phyloP scores from a whole-genome alignment of 2,888 invertebrate genomes.

The Rhagium mordax region DNA sequence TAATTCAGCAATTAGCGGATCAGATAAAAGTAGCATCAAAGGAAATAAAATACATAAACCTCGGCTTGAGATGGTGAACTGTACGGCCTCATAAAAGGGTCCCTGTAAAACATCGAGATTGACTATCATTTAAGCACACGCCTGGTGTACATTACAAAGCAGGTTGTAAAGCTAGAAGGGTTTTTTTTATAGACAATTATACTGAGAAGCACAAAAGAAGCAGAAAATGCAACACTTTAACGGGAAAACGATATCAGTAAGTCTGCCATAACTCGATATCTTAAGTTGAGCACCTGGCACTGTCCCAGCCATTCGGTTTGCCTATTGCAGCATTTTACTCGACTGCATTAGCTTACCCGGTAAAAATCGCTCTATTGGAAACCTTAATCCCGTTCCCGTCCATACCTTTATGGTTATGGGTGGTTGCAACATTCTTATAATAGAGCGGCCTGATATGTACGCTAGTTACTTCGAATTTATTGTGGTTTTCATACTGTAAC shows the following conservation, averaged over 20 bases:
- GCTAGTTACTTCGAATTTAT: background rate
- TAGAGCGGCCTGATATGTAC: background rate
- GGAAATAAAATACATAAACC: background rate
- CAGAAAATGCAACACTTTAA: slow-evolving; percentile 22
- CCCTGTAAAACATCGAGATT: background rate
- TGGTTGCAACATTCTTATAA: background rate
- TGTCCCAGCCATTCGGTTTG: slow-evolving; percentile 26
- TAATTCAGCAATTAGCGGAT: background rate
- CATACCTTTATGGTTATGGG: slow-evolving; percentile 25
- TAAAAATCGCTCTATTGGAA: slow-evolving; percentile 28
- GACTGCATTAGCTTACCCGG: slow-evolving; percentile 26
- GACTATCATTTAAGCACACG: slow-evolving; percentile 7
- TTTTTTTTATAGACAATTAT: slow-evolving; percentile 26
- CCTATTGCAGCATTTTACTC: slow-evolving; percentile 17
- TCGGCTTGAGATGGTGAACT: background rate
- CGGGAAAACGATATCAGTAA: slow-evolving; percentile 27
- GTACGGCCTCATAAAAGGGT: slow-evolving; percentile 10
- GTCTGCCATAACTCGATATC: slow-evolving; percentile 32
- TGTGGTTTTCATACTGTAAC: background rate
- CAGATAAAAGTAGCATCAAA: background rate
- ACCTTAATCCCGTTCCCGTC: slow-evolving; percentile 19
- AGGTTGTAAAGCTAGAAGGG: slow-evolving; percentile 24
- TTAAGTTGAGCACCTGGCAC: slow-evolving; percentile 26
- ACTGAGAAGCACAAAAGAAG: slow-evolving; percentile 17
- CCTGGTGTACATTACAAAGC: slow-evolving; percentile 18